Evolutionary conservation across 1,140 invertebrate genomes (phyloP).

Genomic region (Holcopasites calliopsidis): DNA sequence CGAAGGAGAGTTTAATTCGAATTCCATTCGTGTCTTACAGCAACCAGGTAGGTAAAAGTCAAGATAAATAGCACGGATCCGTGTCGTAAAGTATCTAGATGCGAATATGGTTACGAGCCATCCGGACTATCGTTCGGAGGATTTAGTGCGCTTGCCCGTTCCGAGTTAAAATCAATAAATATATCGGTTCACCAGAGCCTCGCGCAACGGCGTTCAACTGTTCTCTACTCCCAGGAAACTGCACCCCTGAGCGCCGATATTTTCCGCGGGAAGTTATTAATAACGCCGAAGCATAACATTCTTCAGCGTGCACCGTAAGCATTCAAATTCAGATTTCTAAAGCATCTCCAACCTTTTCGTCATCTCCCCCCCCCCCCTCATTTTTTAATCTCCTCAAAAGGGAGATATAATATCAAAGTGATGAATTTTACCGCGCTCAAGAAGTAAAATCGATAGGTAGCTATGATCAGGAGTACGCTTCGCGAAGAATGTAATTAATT

Average conservation of each 20-base stretch:
- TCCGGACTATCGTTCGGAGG: slow-evolving; percentile 24
- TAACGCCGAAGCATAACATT: not conserved
- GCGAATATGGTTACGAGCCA: slow-evolving; percentile 33
- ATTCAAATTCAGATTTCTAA: no score
- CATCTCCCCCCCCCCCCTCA: no score
- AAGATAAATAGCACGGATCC: slow-evolving; percentile 46
- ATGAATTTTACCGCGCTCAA: not conserved
- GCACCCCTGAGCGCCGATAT: not conserved
- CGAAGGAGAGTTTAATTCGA: slow-evolving; percentile 50
- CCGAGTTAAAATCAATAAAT: slow-evolving; percentile 26
- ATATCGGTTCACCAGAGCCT: slow-evolving; percentile 10
- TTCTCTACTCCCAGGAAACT: not conserved
- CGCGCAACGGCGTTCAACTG: not conserved
- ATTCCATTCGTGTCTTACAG: slow-evolving; percentile 50
- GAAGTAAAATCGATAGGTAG: no score
- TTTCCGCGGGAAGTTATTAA: not conserved
- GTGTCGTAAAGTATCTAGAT: slow-evolving; percentile 34
- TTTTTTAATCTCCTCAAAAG: not conserved
- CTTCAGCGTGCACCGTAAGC: no score
- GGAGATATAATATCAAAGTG: not conserved
- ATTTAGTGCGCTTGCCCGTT: slow-evolving; percentile 26
- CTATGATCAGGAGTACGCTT: no score
- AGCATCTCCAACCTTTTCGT: no score
- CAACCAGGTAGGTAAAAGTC: slow-evolving; percentile 24
- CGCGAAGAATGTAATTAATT: not conserved